Evolutionary conservation across 1,140 invertebrate species (phyloP), one percentile per base, ranked within the genome.

Genomic region (Oryctes rhinoceros): DNA sequence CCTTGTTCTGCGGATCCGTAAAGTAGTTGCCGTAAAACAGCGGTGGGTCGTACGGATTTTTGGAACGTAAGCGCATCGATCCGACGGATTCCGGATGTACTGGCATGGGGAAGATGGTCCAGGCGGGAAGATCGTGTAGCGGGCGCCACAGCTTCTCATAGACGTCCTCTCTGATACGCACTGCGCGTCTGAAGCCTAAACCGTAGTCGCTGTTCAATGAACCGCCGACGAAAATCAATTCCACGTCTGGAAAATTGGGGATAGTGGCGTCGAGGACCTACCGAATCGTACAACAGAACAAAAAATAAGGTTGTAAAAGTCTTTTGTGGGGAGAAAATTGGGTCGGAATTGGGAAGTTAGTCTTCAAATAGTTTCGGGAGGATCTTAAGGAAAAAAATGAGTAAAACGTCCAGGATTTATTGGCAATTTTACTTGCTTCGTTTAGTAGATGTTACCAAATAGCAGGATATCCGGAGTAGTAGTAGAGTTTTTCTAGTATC

Each of bases 1-100:
- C 85, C 11, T 81, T 37, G 89, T 87, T n/a, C 91, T 93, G 78
- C 85, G 37, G 94, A 86, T 82, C 90, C 88, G 62, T 93, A 88
- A 7, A 91, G 89, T 80, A 91, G 89, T 86, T 90, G 0, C 91
- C 93, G 11, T 93, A 92, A 4, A 96, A 85, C 59, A 94, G 87
- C 2, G 92, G 92, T 59, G 92, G 90, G 10, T 93, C 90, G 30
- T 91, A 90, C 0, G 96, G 96, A 89, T 98, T 91, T 10, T 89
- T 92, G 6, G 91, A 91, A 80, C 87, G 89, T 0, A 97, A 86
- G 81, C 89, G 90, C 3, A 97, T 80, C 20, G 90, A 89, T 3
- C 96, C 96, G 78, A 91, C 88, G 0, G 94, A 95, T 85, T 93
- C 91, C 0, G 96, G 95, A 85, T 93, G 90, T 37, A 95, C 89